Conservation (phyloP, 2,797 vertebrate genomes). For the Diceros bicornis region DNA sequence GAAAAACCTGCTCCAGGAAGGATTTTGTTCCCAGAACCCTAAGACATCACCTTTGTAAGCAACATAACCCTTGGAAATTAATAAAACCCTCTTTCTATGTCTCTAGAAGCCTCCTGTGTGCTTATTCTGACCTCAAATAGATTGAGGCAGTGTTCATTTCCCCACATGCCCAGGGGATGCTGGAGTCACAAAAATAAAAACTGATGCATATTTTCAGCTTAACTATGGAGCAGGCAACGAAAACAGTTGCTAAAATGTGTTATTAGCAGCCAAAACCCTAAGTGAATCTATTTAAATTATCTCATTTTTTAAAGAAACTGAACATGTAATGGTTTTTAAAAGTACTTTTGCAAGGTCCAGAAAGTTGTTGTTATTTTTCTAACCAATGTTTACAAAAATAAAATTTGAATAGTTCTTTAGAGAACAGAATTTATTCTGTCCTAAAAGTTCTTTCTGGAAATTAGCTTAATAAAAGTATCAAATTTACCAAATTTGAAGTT, state of each 20-base stretch:
- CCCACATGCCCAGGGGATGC: accelerated
- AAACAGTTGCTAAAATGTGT: neutral
- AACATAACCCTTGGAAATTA: neutral
- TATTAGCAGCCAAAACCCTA: neutral
- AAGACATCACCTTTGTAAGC: neutral
- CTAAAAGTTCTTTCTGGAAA: neutral
- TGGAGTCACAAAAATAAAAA: neutral
- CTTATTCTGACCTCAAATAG: neutral
- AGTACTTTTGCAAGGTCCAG: neutral
- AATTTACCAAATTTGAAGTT: neutral
- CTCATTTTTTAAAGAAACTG: neutral
- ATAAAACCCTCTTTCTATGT: neutral
- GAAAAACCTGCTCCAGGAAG: neutral
- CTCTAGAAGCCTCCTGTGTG: neutral
- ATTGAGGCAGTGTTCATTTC: accelerated
- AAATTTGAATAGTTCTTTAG: neutral
- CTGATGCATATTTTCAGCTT: neutral
- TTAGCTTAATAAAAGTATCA: neutral
- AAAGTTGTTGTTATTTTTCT: neutral
- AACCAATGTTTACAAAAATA: neutral
- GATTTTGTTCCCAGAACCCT: neutral
- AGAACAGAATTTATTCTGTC: neutral
- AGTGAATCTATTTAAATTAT: neutral
- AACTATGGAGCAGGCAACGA: neutral
- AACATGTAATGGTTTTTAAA: neutral